Percentiles rank a stretch among this genome's conserved stretches.
phyloP scores from a whole-genome alignment of 2,797 vertebrate genomes.

The Megaceryle alcyon region DNA sequence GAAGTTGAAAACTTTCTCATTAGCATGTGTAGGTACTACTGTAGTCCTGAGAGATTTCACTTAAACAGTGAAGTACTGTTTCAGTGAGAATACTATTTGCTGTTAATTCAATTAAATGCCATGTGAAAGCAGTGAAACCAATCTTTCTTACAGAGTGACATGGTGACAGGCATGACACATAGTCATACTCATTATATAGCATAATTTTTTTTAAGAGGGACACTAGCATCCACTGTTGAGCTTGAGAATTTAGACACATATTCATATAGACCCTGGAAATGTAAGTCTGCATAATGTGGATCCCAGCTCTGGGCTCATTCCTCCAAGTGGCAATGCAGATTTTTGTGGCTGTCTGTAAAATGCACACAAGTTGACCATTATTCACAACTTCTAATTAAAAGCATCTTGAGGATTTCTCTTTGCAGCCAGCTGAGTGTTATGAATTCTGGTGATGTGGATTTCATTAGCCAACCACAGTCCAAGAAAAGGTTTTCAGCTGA shows the following conservation, averaged over 20 bases:
- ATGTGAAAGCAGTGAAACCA: conserved; percentile 33
- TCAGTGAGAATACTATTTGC: conserved; percentile 41
- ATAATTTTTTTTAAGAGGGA: not conserved
- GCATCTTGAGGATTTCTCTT: conserved; percentile 62
- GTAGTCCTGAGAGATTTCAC: conserved; percentile 44
- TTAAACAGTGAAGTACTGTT: conserved; percentile 52
- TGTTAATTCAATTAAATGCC: conserved; percentile 49
- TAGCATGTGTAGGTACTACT: conserved; percentile 51
- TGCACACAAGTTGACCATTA: conserved; percentile 55
- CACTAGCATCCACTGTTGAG: conserved; percentile 12
- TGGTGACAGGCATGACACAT: not conserved
- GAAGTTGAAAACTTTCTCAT: conserved; percentile 56
- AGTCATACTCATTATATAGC: conserved; percentile 27
- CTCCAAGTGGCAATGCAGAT: conserved; percentile 38
- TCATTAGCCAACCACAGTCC: conserved; percentile 64
- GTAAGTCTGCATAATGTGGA: not conserved
- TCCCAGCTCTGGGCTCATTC: conserved; percentile 11
- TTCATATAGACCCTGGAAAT: conserved; percentile 37
- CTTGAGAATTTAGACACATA: conserved; percentile 59
- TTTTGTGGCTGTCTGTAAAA: conserved; percentile 62
- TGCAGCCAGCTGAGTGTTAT: conserved; percentile 49
- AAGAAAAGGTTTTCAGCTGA: conserved; percentile 12
- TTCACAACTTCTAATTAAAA: conserved; percentile 71
- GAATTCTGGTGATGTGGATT: conserved; percentile 59
- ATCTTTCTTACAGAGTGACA: conserved; percentile 23